phyloP scores from a whole-genome alignment of 2,113 vertebrate genomes.

The Neotragus pygmaeus region DNA sequence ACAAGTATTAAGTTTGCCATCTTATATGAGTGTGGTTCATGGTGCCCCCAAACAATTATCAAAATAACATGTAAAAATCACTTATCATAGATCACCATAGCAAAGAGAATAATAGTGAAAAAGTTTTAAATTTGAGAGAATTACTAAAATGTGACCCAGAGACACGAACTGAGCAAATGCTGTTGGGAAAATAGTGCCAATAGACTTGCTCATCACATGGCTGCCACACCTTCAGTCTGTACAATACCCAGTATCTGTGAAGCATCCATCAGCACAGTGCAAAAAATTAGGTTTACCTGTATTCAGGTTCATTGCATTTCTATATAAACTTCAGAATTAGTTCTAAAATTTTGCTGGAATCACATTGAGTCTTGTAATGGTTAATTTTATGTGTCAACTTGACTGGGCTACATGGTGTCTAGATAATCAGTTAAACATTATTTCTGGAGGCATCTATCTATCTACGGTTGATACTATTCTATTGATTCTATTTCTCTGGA shows the following conservation, averaged over 20 bases:
- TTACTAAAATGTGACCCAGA: background rate
- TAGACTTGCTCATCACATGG: background rate
- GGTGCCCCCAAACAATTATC: background rate
- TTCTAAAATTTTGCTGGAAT: background rate
- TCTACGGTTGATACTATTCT: background rate
- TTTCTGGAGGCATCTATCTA: background rate
- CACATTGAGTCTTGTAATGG: background rate
- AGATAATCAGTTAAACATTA: background rate
- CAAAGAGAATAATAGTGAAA: background rate
- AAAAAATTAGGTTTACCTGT: background rate
- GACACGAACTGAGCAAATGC: background rate
- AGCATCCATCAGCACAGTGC: background rate
- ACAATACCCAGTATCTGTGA: background rate
- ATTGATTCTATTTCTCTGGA: background rate
- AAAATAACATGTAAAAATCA: background rate
- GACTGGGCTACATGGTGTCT: background rate
- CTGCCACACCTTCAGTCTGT: background rate
- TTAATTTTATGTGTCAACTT: background rate
- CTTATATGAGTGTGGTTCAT: background rate
- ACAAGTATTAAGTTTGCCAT: background rate
- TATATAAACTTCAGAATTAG: background rate
- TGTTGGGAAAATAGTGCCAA: background rate
- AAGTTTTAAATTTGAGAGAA: background rate
- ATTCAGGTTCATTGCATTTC: background rate
- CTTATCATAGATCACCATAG: background rate